Evolutionary conservation across 1,140 invertebrate species (phyloP).

Genomic region (Zaprionus lachaisei): DNA sequence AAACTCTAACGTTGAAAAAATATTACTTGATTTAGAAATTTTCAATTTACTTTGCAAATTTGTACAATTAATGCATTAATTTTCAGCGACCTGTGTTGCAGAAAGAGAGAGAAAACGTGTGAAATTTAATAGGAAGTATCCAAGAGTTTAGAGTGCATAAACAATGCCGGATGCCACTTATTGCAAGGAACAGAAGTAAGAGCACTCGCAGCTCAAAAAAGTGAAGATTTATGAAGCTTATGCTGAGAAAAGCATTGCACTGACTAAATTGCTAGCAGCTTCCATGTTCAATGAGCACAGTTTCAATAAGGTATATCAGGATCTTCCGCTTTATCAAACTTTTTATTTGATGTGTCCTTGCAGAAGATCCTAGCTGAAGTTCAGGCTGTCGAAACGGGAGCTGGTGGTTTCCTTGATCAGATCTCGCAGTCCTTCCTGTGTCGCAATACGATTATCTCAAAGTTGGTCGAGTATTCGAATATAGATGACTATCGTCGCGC

Average conservation of each 20-base stretch:
- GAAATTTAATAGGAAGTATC: too few species aligned
- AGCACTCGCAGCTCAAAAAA: conserved; percentile 83
- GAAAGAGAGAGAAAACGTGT: too few species aligned
- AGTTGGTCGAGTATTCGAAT: conserved; percentile 98
- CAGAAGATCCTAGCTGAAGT: too few species aligned
- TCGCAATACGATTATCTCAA: conserved; percentile 90
- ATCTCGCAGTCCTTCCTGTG: conserved; percentile 95
- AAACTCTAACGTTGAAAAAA: too few species aligned
- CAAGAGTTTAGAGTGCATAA: too few species aligned
- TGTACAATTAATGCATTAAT: neutral
- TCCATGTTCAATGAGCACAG: conserved; percentile 91
- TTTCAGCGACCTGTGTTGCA: too few species aligned
- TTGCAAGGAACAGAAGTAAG: too few species aligned
- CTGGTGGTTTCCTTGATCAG: conserved; percentile 93
- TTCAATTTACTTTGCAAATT: neutral
- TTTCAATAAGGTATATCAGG: conserved; percentile 90
- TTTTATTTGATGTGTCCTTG: too few species aligned
- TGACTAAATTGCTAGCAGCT: conserved; percentile 93
- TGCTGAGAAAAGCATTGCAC: conserved; percentile 94
- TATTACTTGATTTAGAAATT: neutral
- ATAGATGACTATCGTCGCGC: conserved; percentile 97
- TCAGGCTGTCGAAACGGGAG: too few species aligned
- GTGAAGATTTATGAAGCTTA: conserved; percentile 97
- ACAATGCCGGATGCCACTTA: too few species aligned
- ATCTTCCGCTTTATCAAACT: conserved; percentile 84